Conservation (phyloP, 1,140 invertebrate genomes). For the Drosophila subpulchrella region DNA sequence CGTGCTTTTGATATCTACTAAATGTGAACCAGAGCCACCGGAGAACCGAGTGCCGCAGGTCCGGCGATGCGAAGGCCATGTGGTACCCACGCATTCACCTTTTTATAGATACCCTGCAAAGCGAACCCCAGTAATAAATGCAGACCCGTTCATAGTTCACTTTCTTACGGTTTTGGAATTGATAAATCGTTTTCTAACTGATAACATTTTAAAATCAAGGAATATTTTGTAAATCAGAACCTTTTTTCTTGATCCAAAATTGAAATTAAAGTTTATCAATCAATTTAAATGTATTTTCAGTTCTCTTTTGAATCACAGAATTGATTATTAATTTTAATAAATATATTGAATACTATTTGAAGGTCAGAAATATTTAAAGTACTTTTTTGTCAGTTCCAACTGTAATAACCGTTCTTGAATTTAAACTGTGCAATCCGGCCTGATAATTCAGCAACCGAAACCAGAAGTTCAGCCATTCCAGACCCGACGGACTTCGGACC, state of each 20-base stretch:
- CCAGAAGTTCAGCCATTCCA: slow-evolving; percentile 16
- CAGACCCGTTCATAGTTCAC: background rate
- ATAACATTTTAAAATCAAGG: too few species aligned
- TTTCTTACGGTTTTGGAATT: background rate
- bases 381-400: background rate
- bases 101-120: slow-evolving; percentile 13
- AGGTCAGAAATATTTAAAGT: too few species aligned
- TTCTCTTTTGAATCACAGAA: too few species aligned
- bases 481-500: slow-evolving; percentile 12
- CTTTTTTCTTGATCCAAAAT: too few species aligned
- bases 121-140: background rate
- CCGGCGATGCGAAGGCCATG: slow-evolving; percentile 40
- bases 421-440: background rate
- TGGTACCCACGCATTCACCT: slow-evolving; percentile 10
- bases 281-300: too few species aligned
- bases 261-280: background rate
- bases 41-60: slow-evolving; percentile 20
- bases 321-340: too few species aligned
- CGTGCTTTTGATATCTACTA: slow-evolving; percentile 83
- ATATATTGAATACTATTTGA: too few species aligned
- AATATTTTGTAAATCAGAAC: too few species aligned
- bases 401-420: background rate
- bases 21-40: slow-evolving; percentile 60
- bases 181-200: background rate
- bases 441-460: background rate